Percentiles rank a stretch among this genome's conserved stretches.
These are phyloP conservation scores for Epicauta chinensis DNA, from an alignment of 1,140 invertebrate species.

Conservation along the genomic window DNA sequence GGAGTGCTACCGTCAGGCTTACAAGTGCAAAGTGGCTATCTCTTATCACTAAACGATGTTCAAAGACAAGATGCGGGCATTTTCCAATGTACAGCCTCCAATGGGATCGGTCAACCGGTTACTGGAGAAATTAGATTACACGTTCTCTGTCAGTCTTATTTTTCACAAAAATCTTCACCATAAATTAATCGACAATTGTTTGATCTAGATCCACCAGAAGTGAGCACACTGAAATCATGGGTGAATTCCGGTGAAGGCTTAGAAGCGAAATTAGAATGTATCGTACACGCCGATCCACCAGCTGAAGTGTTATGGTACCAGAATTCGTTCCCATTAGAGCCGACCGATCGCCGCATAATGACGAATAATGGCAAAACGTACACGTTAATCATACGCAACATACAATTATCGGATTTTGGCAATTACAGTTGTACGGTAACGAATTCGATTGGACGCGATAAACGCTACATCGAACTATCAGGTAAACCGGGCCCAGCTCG, in stretches of 20 bases:
- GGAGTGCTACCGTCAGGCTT: conserved; percentile 38
- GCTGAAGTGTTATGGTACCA: conserved; percentile 56
- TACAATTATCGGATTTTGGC: conserved; percentile 47
- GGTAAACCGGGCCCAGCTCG: conserved; percentile 59
- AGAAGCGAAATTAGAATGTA: conserved; percentile 64
- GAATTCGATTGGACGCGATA: conserved; percentile 60
- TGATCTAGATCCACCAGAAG: conserved; percentile 56
- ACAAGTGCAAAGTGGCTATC: conserved; percentile 38
- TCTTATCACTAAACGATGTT: conserved; percentile 48
- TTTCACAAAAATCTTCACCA: neutral
- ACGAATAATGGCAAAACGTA: conserved; percentile 43
- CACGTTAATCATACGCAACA: conserved; percentile 43
- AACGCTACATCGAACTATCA: conserved; percentile 58
- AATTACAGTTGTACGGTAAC: conserved; percentile 62
- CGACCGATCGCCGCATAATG: conserved; percentile 45
- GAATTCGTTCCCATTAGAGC: conserved; percentile 46
- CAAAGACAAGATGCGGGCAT: conserved; percentile 56
- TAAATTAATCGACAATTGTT: neutral
- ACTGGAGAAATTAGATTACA: conserved; percentile 52
- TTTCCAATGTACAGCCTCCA: conserved; percentile 59
- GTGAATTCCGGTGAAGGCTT: conserved; percentile 67
- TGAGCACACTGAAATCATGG: conserved; percentile 63
- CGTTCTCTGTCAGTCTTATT: conserved; percentile 50
- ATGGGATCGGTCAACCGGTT: conserved; percentile 57
- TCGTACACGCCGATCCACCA: conserved; percentile 65